These are phyloP conservation scores for Drosophila nigromelanica DNA, from an alignment of 1,140 invertebrate genomes.

Conservation along the genomic window DNA sequence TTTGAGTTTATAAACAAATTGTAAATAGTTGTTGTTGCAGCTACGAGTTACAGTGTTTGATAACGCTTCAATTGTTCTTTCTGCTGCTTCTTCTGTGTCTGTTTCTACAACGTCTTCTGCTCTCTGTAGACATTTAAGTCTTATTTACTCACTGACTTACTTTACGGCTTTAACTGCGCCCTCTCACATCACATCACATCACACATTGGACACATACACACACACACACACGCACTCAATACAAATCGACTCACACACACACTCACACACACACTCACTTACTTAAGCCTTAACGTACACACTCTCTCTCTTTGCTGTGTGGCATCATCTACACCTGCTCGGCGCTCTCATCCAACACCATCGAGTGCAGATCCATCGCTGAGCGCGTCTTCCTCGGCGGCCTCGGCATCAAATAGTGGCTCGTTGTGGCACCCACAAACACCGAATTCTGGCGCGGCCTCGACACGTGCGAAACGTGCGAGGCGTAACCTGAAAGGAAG, in stretches of 20 bases:
- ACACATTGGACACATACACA: neutral
- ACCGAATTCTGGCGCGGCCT: constrained; percentile 91
- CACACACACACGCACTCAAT: neutral
- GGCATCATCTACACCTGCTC: constrained; percentile 61
- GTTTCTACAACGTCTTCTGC: neutral
- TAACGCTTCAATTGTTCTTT: neutral
- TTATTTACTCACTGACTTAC: constrained; percentile 20
- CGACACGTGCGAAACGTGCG: constrained; percentile 62
- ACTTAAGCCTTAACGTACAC: constrained; percentile 3
- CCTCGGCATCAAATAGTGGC: constrained; percentile 86
- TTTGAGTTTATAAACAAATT: constrained; percentile 23
- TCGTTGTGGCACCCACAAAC: constrained; percentile 90
- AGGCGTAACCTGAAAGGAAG: constrained; percentile 64
- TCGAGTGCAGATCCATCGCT: constrained; percentile 92
- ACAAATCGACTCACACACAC: constrained; percentile 2
- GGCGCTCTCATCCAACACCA: constrained; percentile 86
- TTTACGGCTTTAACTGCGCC: too few relatives aligned
- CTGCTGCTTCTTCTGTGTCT: neutral
- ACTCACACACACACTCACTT: neutral
- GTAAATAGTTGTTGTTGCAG: constrained; percentile 39
- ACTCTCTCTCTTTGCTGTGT: neutral
- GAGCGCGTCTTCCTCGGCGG: constrained; percentile 90
- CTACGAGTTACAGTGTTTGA: constrained; percentile 26
- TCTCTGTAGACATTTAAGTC: neutral
- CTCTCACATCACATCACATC: neutral